phyloP scores from a whole-genome alignment of 2,888 invertebrate species.

The Cylloceria caligata region DNA sequence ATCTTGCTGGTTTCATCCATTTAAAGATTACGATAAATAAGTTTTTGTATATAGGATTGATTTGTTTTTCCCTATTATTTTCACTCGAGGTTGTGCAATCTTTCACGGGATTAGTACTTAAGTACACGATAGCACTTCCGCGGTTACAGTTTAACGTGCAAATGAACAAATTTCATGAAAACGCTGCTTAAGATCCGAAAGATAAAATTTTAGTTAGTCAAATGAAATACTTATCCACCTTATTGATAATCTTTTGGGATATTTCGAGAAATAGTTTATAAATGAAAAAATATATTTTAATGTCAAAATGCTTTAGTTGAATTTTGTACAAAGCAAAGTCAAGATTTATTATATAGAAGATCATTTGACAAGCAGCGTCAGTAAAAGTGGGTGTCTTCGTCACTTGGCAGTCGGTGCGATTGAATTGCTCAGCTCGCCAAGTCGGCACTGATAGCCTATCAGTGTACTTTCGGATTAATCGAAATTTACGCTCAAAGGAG shows the following conservation, averaged over 20 bases:
- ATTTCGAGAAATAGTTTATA: neutral
- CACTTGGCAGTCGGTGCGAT: slow-evolving; percentile 72
- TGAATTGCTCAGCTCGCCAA: slow-evolving; percentile 63
- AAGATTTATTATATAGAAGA: neutral
- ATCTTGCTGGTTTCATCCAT: no score
- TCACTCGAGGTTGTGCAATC: no score
- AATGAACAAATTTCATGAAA: slow-evolving; percentile 24
- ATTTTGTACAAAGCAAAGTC: neutral
- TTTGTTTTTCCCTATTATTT: no score
- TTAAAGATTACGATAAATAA: no score
- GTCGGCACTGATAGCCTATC: slow-evolving; percentile 64
- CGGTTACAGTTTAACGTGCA: no score
- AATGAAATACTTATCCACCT: slow-evolving; percentile 4
- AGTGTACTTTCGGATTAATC: slow-evolving; percentile 44
- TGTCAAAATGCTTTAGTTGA: neutral
- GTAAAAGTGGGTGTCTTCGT: slow-evolving; percentile 79
- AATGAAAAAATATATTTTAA: slow-evolving; percentile 4
- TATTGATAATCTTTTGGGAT: neutral
- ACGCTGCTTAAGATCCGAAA: slow-evolving; percentile 23
- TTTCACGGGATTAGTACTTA: no score
- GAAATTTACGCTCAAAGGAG: slow-evolving; percentile 39
- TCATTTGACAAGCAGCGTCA: slow-evolving; percentile 71
- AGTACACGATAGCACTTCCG: no score
- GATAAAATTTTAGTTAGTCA: slow-evolving; percentile 28
- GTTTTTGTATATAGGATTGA: no score